Conservation (phyloP, 2,888 invertebrate genomes). For the Drosophila sordidapex region DNA sequence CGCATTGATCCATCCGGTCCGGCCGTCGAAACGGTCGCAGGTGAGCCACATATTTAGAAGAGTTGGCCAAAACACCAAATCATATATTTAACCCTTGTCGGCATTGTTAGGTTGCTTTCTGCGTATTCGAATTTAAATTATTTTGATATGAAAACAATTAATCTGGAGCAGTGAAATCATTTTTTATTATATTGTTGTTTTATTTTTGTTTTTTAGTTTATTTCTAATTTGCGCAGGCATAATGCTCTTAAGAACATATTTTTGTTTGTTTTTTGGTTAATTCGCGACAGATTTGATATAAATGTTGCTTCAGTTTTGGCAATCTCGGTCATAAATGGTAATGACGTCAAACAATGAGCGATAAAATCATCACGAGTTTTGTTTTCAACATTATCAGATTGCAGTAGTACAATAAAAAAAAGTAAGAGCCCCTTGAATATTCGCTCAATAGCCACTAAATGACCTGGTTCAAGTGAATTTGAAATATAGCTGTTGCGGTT, state of each 20-base stretch:
- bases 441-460: background rate
- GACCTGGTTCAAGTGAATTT: background rate
- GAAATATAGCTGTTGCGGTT: background rate
- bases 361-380: background rate
- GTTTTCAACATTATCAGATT: background rate
- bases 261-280: background rate
- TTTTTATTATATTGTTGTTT: background rate
- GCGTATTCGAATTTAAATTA: constrained; percentile 5
- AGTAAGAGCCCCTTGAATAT: background rate
- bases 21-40: constrained; percentile 30
- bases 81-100: constrained; percentile 30
- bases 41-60: constrained; percentile 40
- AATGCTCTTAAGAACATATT: background rate
- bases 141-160: constrained; percentile 25
- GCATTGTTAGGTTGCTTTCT: background rate
- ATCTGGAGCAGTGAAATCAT: background rate
- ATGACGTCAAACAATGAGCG: background rate
- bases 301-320: background rate
- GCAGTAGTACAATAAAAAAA: background rate
- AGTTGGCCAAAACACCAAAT: background rate
- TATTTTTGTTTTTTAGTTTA: background rate
- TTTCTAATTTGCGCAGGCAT: background rate
- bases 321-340: constrained; percentile 2
- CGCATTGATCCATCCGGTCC: constrained; percentile 68
- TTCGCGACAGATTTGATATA: constrained; percentile 8